Evolutionary conservation across 2,797 vertebrate genomes (phyloP).

Genomic region (Ataeniobius toweri): DNA sequence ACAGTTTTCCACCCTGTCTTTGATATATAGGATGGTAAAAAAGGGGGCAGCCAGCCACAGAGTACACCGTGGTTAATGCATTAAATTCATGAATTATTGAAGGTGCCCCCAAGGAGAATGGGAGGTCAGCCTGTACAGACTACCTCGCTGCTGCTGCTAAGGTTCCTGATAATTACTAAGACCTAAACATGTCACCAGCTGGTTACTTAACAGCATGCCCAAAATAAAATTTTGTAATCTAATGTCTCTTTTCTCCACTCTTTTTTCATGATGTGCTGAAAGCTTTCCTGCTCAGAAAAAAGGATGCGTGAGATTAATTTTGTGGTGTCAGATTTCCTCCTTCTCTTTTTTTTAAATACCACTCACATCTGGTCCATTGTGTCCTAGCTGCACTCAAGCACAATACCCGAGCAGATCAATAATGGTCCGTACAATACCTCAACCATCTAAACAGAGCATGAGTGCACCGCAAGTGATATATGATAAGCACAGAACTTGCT

Average conservation of each 20-base stretch:
- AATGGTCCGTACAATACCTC: constrained; percentile 47
- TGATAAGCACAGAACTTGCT: constrained; percentile 42
- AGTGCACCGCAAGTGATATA: constrained; percentile 42
- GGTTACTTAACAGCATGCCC: neutral
- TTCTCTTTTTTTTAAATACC: neutral
- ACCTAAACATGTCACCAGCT: constrained; percentile 11
- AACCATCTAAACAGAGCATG: constrained; percentile 49
- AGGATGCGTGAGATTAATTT: constrained; percentile 51
- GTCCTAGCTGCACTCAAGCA: constrained; percentile 51
- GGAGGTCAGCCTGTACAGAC: constrained; percentile 46
- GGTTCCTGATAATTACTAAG: constrained; percentile 27
- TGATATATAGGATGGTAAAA: constrained; percentile 25
- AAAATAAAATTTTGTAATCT: constrained; percentile 1
- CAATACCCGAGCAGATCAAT: constrained; percentile 65
- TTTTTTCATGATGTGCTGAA: constrained; percentile 23
- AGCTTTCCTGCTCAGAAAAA: constrained; percentile 39
- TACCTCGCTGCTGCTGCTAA: constrained; percentile 18
- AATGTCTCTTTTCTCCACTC: constrained; percentile 15
- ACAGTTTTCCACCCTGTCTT: constrained; percentile 63
- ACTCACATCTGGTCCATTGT: constrained; percentile 47
- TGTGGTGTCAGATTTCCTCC: constrained; percentile 53
- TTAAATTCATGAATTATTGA: constrained; percentile 75
- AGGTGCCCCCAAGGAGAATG: constrained; percentile 55
- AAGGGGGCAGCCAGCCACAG: constrained; percentile 46
- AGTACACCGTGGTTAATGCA: constrained; percentile 56